Percentiles rank a stretch among this genome's conserved stretches.
These are phyloP conservation scores for Gymnogyps californianus DNA, from an alignment of 2,113 vertebrate genomes.

Conservation along the genomic window DNA sequence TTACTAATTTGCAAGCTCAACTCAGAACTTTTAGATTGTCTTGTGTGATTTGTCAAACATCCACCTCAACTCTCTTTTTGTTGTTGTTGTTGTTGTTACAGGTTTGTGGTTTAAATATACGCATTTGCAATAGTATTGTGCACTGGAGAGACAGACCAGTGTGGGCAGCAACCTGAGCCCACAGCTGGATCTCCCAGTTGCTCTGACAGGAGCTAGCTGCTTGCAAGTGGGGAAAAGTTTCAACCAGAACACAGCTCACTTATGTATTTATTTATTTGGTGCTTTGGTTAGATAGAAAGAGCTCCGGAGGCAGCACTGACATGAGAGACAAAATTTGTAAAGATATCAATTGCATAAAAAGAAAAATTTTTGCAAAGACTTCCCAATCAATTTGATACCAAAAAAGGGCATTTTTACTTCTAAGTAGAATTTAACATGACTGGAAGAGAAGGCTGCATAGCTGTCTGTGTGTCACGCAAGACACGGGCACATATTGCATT, in stretches of 20 bases:
- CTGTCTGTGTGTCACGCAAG: not conserved
- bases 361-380: not conserved
- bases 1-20: not conserved
- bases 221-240: not conserved
- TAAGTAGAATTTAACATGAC: not conserved
- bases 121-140: not conserved
- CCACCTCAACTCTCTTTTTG: not conserved
- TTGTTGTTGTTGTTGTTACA: not conserved
- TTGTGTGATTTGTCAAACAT: not conserved
- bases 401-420: not conserved
- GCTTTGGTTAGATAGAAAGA: not conserved
- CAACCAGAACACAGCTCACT: not conserved
- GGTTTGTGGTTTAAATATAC: not conserved
- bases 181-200: not conserved
- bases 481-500: not conserved
- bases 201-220: not conserved
- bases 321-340: not conserved
- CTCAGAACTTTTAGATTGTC: not conserved
- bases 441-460: not conserved
- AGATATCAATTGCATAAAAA: not conserved
- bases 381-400: not conserved
- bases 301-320: not conserved
- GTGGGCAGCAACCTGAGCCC: not conserved
- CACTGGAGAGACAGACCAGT: not conserved
- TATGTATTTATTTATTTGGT: not conserved